Evolutionary conservation across 2,888 invertebrate genomes (phyloP).

Genomic region (Asteroscopus sphinx): DNA sequence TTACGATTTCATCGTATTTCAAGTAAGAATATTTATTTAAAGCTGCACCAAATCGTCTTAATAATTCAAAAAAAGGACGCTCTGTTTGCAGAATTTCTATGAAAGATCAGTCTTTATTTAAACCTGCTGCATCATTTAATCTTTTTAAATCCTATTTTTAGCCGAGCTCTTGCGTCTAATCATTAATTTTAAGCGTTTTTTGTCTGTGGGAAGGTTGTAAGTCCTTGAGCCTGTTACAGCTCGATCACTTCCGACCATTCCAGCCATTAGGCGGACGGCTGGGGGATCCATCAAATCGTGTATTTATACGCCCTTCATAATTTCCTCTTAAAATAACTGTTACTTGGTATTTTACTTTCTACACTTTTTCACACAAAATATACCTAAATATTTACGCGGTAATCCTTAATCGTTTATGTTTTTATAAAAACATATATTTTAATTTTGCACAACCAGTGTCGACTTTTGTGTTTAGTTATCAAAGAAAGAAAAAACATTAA

Average conservation of each 20-base stretch:
- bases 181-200: conserved; percentile 40
- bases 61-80: not conserved
- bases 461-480: no score
- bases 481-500: no score
- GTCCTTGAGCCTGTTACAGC: conserved; percentile 24
- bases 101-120: conserved; percentile 1
- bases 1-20: no score
- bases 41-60: not conserved
- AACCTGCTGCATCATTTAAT: conserved; percentile 15
- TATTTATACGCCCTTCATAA: conserved; percentile 4
- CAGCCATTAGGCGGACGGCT: conserved; percentile 18
- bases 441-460: no score
- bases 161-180: not conserved
- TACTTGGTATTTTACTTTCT: not conserved
- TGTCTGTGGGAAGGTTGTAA: conserved; percentile 25
- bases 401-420: not conserved
- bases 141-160: conserved; percentile 28
- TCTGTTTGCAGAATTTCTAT: not conserved
- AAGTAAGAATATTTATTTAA: not conserved
- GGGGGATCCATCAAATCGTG: conserved; percentile 33
- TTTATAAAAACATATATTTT: no score
- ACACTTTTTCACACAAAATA: not conserved
- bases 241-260: conserved; percentile 29
- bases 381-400: not conserved
- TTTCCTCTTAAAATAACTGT: not conserved